These are phyloP conservation scores for Lophotriccus pileatus DNA, from an alignment of 2,797 vertebrate genomes.

Conservation along the genomic window DNA sequence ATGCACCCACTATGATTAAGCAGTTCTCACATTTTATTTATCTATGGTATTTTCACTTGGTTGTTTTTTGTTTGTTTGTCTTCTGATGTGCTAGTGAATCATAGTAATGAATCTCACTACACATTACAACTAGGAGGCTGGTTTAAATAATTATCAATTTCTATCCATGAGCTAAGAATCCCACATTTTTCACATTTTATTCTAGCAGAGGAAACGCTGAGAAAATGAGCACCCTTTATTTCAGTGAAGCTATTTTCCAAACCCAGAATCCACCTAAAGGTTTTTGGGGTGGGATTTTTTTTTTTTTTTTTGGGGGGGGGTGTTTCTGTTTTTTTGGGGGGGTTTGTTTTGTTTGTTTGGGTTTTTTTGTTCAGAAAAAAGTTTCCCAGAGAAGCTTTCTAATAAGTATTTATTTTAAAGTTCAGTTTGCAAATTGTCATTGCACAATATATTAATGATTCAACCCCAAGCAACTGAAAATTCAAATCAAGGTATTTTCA, in stretches of 20 bases:
- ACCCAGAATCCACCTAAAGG: not conserved
- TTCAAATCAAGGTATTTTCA: not conserved
- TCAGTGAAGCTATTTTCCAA: not conserved
- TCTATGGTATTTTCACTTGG: not conserved
- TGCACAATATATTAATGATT: not conserved
- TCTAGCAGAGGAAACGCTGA: not conserved
- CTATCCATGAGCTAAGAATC: not conserved
- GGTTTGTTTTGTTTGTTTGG: not conserved
- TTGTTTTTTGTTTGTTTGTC: not conserved
- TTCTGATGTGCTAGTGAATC: not conserved
- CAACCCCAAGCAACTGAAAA: not conserved
- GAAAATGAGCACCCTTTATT: not conserved
- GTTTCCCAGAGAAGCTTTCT: not conserved
- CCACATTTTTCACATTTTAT: not conserved
- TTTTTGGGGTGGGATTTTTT: not conserved
- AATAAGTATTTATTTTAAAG: not conserved
- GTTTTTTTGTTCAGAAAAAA: not conserved
- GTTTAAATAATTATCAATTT: conserved; percentile 21
- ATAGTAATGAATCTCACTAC: not conserved
- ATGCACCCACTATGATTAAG: not conserved
- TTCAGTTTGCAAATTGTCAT: not conserved
- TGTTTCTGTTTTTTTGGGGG: not conserved
- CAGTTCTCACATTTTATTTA: not conserved
- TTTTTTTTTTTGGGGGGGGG: no score
- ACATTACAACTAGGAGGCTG: not conserved